Conservation (phyloP, 2,113 vertebrate species). For the Fulica atra region DNA sequence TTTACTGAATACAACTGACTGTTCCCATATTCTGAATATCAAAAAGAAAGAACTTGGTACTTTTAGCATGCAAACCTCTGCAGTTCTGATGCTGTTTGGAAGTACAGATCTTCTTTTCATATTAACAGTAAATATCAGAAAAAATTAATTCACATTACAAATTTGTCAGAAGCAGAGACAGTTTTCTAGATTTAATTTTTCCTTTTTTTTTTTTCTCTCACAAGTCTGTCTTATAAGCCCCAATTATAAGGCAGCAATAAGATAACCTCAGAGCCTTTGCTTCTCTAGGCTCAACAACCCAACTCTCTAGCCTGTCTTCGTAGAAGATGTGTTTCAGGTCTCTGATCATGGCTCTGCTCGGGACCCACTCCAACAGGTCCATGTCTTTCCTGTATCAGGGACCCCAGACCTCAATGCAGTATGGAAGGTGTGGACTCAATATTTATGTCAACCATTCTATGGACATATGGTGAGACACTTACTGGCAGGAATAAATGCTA, state of each 20-base stretch:
- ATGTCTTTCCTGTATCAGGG: background rate
- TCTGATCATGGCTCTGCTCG: background rate
- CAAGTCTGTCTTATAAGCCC: background rate
- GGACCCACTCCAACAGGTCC: background rate
- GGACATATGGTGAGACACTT: background rate
- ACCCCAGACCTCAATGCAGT: background rate
- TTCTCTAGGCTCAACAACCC: background rate
- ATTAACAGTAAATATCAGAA: background rate
- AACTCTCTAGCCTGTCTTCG: background rate
- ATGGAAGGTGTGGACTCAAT: background rate
- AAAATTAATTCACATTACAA: background rate
- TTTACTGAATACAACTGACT: background rate
- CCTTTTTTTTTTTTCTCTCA: no score
- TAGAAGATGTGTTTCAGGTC: background rate
- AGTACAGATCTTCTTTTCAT: background rate
- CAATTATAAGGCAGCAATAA: background rate
- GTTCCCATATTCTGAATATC: background rate
- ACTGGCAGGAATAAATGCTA: background rate
- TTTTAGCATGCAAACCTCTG: background rate
- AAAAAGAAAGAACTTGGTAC: background rate
- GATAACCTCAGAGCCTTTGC: background rate
- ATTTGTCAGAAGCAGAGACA: no score
- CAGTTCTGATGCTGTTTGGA: background rate
- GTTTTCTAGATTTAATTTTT: no score
- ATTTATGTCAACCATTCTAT: background rate